Conservation (phyloP, 2,888 invertebrate species). For the Cheilosia soror region DNA sequence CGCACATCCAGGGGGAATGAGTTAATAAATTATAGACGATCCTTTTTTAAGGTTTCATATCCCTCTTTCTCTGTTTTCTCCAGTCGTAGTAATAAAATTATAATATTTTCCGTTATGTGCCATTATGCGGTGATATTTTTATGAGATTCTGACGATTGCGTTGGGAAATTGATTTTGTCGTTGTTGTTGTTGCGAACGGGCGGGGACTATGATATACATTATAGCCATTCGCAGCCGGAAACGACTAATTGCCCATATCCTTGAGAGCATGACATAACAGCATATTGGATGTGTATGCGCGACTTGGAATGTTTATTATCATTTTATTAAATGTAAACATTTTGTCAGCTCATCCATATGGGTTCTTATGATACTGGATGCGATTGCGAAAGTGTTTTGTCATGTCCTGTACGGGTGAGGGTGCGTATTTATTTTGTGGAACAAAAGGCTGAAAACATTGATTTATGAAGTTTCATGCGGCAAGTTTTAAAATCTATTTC, state of each 20-base stretch:
- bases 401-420: conserved; percentile 49
- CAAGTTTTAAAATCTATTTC: too few species aligned
- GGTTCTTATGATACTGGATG: neutral
- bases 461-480: neutral
- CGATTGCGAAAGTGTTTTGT: conserved; percentile 51
- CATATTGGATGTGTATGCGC: conserved; percentile 9
- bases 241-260: conserved; percentile 74
- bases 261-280: conserved; percentile 30
- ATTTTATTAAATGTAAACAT: conserved; percentile 73
- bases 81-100: conserved; percentile 69
- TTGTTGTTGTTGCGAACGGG: neutral
- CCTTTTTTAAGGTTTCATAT: conserved; percentile 53
- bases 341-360: conserved; percentile 68
- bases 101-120: conserved; percentile 72
- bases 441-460: neutral
- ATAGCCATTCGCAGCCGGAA: conserved; percentile 50
- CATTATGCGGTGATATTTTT: conserved; percentile 74
- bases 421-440: conserved; percentile 23
- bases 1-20: neutral
- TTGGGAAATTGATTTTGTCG: conserved; percentile 60
- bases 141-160: conserved; percentile 59
- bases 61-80: too few species aligned
- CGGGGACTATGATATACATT: neutral
- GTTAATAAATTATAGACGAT: conserved; percentile 74
- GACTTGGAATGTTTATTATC: conserved; percentile 51